Base-by-base conservation (phyloP, 23 tunicate species). In the Halocynthia aurantium region DNA sequence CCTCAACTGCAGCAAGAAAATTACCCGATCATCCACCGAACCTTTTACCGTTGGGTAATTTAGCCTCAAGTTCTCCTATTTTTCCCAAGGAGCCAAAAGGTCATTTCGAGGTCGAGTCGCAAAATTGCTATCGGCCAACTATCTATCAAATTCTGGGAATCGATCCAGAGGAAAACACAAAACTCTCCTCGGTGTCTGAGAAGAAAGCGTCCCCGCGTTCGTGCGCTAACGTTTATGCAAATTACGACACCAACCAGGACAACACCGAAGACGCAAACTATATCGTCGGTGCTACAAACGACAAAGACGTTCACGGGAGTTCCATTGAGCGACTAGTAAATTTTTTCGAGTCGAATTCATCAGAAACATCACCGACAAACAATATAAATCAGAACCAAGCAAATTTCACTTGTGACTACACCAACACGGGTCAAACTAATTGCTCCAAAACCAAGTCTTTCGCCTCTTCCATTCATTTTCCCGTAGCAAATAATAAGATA, bases 321-420 rank as follows among this genome's bases (percentile, higher is more conserved):
- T 31, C 44, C 44, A 65, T 65, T 65, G 70, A 65, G 31, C 22
- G 70, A 15, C 70, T 65, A 49, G 70, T 65, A 11, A 49, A 65
- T 49, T 65, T 65, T 15, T 65, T 65, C 19, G 70, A 65, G 19
- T 11, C 19, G 15, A 65, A 65, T 65, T 10, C 70, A 65, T 65
- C 70, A 10, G 31, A 65, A 40, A 10, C 17, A 65, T 20, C 10
- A 8, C 19, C 44, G 44, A 31, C 44, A 31, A 31, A 31, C 44
- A 31, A 31, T 31, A 0, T 31, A 31, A 31, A 65, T 15, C 70
- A 65, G 70, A 65, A 40, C 70, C 22, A 65, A 15, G 70, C 9
- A 10, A 11, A 10, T 20, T 20, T 49, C 15, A 65, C 22, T 40
- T 20, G 31, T 10, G 44, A 31, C 44, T 31, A 31, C 44, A 31